These are phyloP conservation scores for Melanerpes aurifrons DNA, from an alignment of 2,113 vertebrate genomes.

Conservation along the genomic window DNA sequence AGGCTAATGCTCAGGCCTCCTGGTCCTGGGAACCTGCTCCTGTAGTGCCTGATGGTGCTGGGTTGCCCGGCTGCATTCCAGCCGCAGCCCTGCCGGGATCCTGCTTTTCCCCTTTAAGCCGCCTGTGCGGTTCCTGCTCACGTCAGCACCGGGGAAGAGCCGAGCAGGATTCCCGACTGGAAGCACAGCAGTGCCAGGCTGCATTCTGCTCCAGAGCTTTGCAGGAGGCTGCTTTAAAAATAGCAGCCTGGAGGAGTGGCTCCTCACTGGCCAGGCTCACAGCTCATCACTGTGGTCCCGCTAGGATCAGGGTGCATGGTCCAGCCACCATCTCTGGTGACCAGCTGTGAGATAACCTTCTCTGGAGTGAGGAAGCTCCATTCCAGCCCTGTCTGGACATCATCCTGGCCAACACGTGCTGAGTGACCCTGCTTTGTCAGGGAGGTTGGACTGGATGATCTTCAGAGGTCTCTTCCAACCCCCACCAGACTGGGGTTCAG, in stretches of 20 bases:
- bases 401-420: too few species aligned
- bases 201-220: neutral
- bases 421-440: too few species aligned
- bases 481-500: too few species aligned
- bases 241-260: neutral
- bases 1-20: neutral
- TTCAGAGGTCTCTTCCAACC: too few species aligned
- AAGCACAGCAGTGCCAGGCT: neutral
- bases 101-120: constrained; percentile 43
- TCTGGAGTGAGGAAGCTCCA: neutral
- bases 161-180: neutral
- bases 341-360: fast-evolving
- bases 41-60: neutral
- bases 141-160: constrained; percentile 18
- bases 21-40: neutral
- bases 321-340: fast-evolving
- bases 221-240: constrained; percentile 19
- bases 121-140: neutral
- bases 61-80: neutral
- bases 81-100: neutral
- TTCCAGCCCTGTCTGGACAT: neutral
- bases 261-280: neutral
- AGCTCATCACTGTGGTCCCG: neutral
- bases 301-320: fast-evolving
- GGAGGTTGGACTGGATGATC: too few species aligned